Base-by-base conservation (phyloP, 2,797 vertebrate species). In the Rhinatrema bivittatum region DNA sequence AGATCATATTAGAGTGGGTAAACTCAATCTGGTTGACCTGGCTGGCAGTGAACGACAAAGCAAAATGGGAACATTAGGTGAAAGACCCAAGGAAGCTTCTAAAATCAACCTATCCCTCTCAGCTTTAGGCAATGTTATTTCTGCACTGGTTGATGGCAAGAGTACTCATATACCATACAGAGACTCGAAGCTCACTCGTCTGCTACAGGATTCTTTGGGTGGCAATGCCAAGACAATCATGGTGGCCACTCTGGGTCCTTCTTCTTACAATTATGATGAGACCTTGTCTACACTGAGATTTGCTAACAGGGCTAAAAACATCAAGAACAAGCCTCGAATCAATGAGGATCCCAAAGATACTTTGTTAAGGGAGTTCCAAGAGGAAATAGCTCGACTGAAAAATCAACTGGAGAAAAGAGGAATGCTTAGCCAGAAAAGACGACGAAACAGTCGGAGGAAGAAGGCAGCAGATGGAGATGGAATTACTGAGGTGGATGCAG, bases 101-200 rank as follows among this genome's bases (percentile, higher is more conserved):
- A 97, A 98, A 58, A 98, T 98, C 79, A 98, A 98, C 78, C 82
- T 98, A 36, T 98, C 95, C 3, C 90, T 98, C 14, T 93, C 91
- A 0, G 95, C 95, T 2, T 60, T 98, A 75, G 95, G 95, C 60
- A 98, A 98, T 1, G 95, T 98, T 41, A 98, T 98, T 19, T 94
- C 94, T 0, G 90, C 95, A 4, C 74, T 98, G 37, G 93, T 88
- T 7, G 91, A 96, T 3, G 87, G 86, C 22, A 88, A 78, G 52
- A 94, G 91, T 82, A 89, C 88, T 3, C 94, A 98, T 38, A 65
- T 98, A 44, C 95, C 95, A 1, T 98, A 98, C 72, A 75, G 95
- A 64, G 94, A 98, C 86, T 98, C 94, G 68, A 98, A 98, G 58
- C 88, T 98, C 29, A 97, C 95, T 36, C 89, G 93, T 30, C 62